Base-by-base conservation (phyloP, 2,888 invertebrate genomes). In the Lasioglossum calceatum region DNA sequence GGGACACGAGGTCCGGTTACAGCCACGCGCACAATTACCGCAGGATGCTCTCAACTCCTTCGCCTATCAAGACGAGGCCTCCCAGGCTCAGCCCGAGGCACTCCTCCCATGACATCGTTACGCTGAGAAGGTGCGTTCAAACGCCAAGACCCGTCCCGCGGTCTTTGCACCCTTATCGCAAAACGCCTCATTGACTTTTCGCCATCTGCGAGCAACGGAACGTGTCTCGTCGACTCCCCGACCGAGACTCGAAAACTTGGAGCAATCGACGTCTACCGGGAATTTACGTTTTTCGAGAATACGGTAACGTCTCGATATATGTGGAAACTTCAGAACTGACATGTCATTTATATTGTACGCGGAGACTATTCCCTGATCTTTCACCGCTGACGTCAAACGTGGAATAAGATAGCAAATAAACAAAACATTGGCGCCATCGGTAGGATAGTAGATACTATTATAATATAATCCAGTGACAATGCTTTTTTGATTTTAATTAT, bases 21-120 rank as follows among this genome's bases (percentile, higher is more conserved):
- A 93, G 93, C 90, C 95, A 89, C 92, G 95, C 83, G 92, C 95
- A 90, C 93, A 96, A 94, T 82, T 96, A 96, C 88, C 94, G 96
- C 85, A 95, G 96, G 85, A 95, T 96, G 95, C 95, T 96, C 93
- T 95, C 96, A 77, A 96, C 96, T 73, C 95, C 96, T 91, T 93
- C 95, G 84, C 95, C 96, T 81, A 94, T 96, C 79, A 96, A 95
- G 89, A 95, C 95, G 87, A 95, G 96, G 82, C 96, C 96, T 23
- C 95, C 95, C 64, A 93, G 95, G 76, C 91, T 94, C 73, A 95
- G 95, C 91, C 96, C 96, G 83, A 94, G 95, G 87, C 96, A 96
- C 90, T 95, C 95, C 91, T 95, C 96, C 87, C 94, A 94, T 89
- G 94, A 94, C 91, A 94, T 94, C 92, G 94, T 94, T 93, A 93